phyloP scores from a whole-genome alignment of 1,140 invertebrate species.

The Yoshiicerus persimilis region DNA sequence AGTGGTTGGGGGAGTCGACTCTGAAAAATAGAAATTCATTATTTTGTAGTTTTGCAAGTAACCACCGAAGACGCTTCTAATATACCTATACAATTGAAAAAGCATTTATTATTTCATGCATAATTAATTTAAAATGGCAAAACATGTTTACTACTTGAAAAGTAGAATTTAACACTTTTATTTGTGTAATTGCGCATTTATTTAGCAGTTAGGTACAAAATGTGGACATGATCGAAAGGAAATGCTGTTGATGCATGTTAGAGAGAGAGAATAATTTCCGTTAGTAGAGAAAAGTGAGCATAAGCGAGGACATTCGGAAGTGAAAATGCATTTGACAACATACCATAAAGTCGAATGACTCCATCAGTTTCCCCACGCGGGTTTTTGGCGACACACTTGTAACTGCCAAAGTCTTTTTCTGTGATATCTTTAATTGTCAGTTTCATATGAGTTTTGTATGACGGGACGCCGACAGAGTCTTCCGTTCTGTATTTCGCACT shows the following conservation, averaged over 20 bases:
- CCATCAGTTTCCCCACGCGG: slow-evolving; percentile 88
- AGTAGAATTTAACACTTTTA: too few species aligned
- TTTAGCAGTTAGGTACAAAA: too few species aligned
- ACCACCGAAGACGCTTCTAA: neutral
- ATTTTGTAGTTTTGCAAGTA: neutral
- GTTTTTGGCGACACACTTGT: slow-evolving; percentile 92
- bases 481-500: slow-evolving; percentile 72
- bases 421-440: slow-evolving; percentile 73
- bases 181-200: too few species aligned
- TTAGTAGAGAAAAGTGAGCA: neutral
- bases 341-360: slow-evolving; percentile 84
- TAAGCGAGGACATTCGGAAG: neutral
- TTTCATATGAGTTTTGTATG: slow-evolving; percentile 82
- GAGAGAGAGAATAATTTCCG: neutral
- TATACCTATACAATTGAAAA: neutral
- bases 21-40: slow-evolving; percentile 53
- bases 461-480: slow-evolving; percentile 65
- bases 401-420: slow-evolving; percentile 67
- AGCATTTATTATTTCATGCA: too few species aligned
- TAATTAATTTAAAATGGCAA: too few species aligned
- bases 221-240: neutral
- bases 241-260: neutral
- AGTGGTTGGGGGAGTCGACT: slow-evolving; percentile 61
- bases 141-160: too few species aligned
- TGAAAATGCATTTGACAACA: slow-evolving; percentile 57